These are phyloP conservation scores for Trissolcus japonicus DNA, from an alignment of 2,888 invertebrate species.

Conservation along the genomic window DNA sequence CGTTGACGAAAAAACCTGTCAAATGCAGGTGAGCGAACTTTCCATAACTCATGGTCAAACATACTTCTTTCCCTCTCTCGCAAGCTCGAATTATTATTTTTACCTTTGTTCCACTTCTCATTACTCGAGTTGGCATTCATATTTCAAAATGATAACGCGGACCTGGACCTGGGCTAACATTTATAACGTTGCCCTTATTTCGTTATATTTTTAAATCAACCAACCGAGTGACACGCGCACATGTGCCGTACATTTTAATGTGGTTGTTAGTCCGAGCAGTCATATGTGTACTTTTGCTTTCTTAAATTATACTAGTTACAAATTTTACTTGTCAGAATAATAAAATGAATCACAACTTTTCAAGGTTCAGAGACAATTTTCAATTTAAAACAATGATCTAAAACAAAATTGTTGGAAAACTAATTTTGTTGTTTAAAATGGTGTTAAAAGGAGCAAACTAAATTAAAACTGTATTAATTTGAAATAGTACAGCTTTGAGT, in stretches of 20 bases:
- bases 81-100: too few relatives aligned
- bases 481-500: too few relatives aligned
- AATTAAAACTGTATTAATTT: too few relatives aligned
- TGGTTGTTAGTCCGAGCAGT: background rate
- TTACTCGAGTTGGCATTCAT: slow-evolving; percentile 25
- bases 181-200: slow-evolving; percentile 53
- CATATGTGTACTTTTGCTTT: background rate
- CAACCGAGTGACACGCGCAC: slow-evolving; percentile 18
- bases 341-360: too few relatives aligned
- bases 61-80: too few relatives aligned
- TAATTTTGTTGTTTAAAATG: too few relatives aligned
- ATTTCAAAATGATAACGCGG: slow-evolving; percentile 27
- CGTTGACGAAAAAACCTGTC: slow-evolving; percentile 54
- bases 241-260: background rate
- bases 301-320: background rate
- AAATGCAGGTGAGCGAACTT: slow-evolving; percentile 67
- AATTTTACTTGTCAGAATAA: too few relatives aligned
- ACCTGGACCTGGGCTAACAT: slow-evolving; percentile 50
- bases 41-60: background rate
- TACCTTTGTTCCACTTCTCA: too few relatives aligned
- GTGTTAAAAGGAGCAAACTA: too few relatives aligned
- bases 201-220: slow-evolving; percentile 46
- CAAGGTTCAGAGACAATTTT: too few relatives aligned
- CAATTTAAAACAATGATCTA: too few relatives aligned
- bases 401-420: too few relatives aligned